Base-by-base conservation (phyloP, 2,888 invertebrate species). In the Noctua pronuba region DNA sequence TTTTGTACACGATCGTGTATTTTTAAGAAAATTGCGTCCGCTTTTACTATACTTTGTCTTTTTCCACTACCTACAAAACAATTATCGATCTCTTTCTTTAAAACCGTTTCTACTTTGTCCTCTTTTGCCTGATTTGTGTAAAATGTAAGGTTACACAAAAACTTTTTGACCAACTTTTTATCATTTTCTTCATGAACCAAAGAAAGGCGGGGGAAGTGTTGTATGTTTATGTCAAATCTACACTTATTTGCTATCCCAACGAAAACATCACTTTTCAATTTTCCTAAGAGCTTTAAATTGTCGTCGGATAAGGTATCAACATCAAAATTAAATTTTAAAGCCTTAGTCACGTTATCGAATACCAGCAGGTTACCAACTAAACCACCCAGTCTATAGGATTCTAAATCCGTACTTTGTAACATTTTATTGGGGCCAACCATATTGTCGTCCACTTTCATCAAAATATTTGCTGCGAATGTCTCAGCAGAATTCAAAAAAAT, bases 61-160 rank as follows among this genome's bases (percentile, higher is more conserved):
- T 46, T 2, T 44, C 24, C 44, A 69, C 55, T 68, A 60, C 65
- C 62, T 35, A 75, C 65, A 38, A 69, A 38, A 24, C 62, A 65
- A 5, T 49, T 8, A 49, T 79, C 77, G 58, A 89, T 84, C 83
- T 89, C 87, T 2, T 80, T 46, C 52, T 85, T 88, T n/a, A 86
- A 64, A 67, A 88, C 62, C 1, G 31, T 68, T 85, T 89, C 87
- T 31, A 89, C 76, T 13, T 82, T 77, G 31, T 87, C 83, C 77
- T 89, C 88, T 55, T 74, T 82, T 2, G 84, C 84, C 79, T 89
- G 89, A 77, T 88, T 86, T 10, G 89, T 87, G 46, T 83, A 88
- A 81, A 89, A 85, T 35, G 65, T 72, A 24, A 89, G 76, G 18
- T 85, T 76, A n/a, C 13, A 5, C 10, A 86, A 58, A 78, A 84